Percentiles rank a stretch among this genome's conserved stretches.
phyloP scores from a whole-genome alignment of 1,140 invertebrate genomes.

The Coptotermes formosanus region DNA sequence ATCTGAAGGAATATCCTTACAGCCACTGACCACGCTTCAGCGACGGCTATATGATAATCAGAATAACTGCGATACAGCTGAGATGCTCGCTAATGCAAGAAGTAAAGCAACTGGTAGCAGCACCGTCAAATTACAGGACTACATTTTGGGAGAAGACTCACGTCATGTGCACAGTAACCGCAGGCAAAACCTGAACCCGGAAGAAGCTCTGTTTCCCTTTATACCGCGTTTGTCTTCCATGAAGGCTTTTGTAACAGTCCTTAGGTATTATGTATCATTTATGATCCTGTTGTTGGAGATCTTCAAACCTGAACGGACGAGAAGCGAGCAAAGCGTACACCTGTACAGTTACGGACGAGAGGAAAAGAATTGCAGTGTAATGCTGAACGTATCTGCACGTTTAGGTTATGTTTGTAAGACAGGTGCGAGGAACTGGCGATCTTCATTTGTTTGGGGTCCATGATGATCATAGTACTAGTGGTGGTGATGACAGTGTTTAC shows the following conservation, averaged over 20 bases:
- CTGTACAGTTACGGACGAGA: neutral
- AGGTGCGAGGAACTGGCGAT: neutral
- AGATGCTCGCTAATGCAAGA: neutral
- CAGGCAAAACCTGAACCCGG: neutral
- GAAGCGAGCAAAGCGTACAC: neutral
- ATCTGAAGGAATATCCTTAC: conserved; percentile 27
- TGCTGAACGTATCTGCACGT: neutral
- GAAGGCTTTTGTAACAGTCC: neutral
- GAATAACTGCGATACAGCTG: neutral
- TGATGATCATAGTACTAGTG: neutral
- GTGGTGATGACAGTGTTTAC: neutral
- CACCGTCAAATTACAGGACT: too few species aligned
- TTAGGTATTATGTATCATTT: neutral
- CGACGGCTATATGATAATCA: neutral
- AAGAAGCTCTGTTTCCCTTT: neutral
- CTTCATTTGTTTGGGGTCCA: neutral
- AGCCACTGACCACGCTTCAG: neutral
- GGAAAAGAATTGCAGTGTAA: neutral
- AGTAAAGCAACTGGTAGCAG: too few species aligned
- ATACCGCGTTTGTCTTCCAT: neutral
- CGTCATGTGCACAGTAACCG: too few species aligned
- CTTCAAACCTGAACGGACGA: neutral
- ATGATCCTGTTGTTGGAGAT: neutral
- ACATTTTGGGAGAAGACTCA: too few species aligned
- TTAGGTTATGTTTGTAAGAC: neutral